These are phyloP conservation scores for Trichonephila inaurata DNA, from an alignment of 1,140 invertebrate species.

Conservation along the genomic window DNA sequence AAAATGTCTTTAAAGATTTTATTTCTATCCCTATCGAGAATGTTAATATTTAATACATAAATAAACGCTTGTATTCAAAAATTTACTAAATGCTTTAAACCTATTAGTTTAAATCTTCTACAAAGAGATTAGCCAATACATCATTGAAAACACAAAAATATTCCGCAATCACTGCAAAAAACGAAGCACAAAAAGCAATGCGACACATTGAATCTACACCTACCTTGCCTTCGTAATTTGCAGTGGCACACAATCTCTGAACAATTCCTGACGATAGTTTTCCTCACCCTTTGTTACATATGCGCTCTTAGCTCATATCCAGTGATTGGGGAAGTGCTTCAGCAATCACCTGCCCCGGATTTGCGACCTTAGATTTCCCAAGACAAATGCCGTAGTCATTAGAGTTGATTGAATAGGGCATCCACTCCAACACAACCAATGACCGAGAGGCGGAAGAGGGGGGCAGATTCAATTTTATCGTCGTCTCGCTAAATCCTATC, in stretches of 20 bases:
- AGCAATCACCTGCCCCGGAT: slow-evolving; percentile 35
- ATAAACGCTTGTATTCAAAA: too few relatives aligned
- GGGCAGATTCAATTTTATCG: slow-evolving; percentile 10
- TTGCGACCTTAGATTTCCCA: slow-evolving; percentile 50
- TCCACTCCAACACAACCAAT: neutral
- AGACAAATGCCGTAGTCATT: slow-evolving; percentile 56
- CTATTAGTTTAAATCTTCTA: too few relatives aligned
- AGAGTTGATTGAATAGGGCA: slow-evolving; percentile 49
- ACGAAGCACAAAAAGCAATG: too few relatives aligned
- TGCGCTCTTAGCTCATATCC: neutral
- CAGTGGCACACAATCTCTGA: neutral
- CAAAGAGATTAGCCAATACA: too few relatives aligned
- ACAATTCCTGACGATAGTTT: neutral
- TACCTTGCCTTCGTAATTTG: too few relatives aligned
- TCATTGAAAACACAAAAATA: too few relatives aligned
- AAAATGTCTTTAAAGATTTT: too few relatives aligned
- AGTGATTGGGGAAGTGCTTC: neutral
- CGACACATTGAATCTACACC: too few relatives aligned
- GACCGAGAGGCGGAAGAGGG: neutral
- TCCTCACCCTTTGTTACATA: neutral
- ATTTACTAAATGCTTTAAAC: too few relatives aligned
- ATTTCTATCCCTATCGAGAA: too few relatives aligned
- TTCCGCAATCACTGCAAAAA: too few relatives aligned
- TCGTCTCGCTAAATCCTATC: neutral
- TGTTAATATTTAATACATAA: too few relatives aligned